Evolutionary conservation across 2,888 invertebrate genomes (phyloP), one percentile per base, ranked within the genome.

Genomic region (Hartigia nigra): DNA sequence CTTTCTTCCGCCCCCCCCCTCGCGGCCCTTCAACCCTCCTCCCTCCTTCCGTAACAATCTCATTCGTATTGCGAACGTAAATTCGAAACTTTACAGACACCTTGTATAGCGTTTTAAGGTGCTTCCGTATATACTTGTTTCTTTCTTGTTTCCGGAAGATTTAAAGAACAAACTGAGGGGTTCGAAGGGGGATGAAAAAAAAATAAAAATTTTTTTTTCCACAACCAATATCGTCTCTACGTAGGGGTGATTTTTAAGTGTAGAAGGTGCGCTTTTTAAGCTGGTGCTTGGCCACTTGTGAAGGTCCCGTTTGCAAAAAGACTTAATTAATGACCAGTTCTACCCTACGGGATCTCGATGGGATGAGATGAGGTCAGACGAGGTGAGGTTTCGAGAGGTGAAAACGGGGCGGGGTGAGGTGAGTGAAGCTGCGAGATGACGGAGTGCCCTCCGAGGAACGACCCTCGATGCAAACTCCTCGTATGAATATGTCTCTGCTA

Each of bases 401-500:
- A 78, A 78, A 83, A 84, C 55, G 88, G 84, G 82, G 82, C 82
- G 87, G 84, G 83, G 82, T 85, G 85, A 87, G 84, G 88, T 88
- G 88, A 90, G 90, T 84, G 87, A 83, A 90, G 89, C 88, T 89
- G 87, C 84, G 91, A 91, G 91, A 91, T 91, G 91, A 91, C 91
- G 89, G 91, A 91, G 91, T 91, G 90, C 90, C 91, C 91, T 91
- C 91, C 84, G 89, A 91, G 91, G 91, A 91, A 88, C 90, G 90
- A 91, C 91, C 91, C 91, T 91, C 91, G 90, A 91, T 91, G 91
- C 89, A 91, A 91, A 91, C 91, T 91, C 90, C 90, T 91, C 91
- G 91, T 90, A 91, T 91, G 91, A 91, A 91, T 91, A 91, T 91
- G 91, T 91, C 91, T 91, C 91, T 89, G 91, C 91, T 91, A 91